phyloP scores from a whole-genome alignment of 2,113 vertebrate genomes.

The Callipepla squamata region DNA sequence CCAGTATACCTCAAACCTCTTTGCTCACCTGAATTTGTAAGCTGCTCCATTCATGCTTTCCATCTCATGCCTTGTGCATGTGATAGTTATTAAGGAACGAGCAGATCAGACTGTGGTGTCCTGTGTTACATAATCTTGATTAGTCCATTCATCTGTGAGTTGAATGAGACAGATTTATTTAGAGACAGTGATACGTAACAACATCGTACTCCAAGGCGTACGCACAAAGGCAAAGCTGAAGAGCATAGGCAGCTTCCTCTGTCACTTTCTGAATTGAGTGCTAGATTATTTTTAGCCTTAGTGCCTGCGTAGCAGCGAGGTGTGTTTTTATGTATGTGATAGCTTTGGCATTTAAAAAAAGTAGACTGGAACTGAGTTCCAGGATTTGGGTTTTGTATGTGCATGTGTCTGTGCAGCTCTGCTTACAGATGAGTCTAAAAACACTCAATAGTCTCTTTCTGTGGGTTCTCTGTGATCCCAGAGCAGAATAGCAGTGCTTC shows the following conservation, averaged over 20 bases:
- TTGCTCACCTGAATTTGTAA: background rate
- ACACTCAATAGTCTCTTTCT: background rate
- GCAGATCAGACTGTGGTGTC: background rate
- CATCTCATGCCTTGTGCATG: background rate
- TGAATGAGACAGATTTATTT: background rate
- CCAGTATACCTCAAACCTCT: background rate
- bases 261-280: background rate
- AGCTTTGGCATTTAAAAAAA: background rate
- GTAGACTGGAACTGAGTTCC: background rate
- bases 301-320: background rate
- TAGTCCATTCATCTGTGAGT: background rate
- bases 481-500: background rate
- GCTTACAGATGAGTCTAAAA: background rate
- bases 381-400: background rate
- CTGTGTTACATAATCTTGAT: background rate
- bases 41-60: background rate
- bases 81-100: background rate
- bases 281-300: background rate
- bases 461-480: background rate
- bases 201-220: background rate
- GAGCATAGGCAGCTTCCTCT: background rate
- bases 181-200: background rate
- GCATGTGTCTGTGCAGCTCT: background rate
- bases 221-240: background rate
- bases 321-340: background rate